Evolutionary conservation across 2,113 vertebrate genomes (phyloP), one percentile per base, ranked within the genome.

Genomic region (Morone saxatilis): DNA sequence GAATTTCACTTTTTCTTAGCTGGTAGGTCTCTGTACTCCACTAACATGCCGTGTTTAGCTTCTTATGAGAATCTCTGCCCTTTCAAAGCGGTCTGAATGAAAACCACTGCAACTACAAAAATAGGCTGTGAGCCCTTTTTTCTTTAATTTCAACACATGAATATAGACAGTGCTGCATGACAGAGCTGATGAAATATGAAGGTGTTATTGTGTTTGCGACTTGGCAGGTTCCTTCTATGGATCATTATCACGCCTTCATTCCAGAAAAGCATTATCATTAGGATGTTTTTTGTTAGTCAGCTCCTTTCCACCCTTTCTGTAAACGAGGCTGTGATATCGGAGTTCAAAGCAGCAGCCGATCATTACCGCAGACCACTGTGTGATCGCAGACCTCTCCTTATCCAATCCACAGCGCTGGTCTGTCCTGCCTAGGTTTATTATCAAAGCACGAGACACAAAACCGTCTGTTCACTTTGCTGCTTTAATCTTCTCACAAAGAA

Each of bases 261-360:
- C 41, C 9, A 36, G 36, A 69, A 67, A 81, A 71, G 45, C 22
- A 45, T 56, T 19, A 60, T 31, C 25, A 36, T 57, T 25, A 66
- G 50, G 57, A 40, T 70, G 72, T 7, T 60, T 65, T 70, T 71
- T 22, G 45, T 13, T 71, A 66, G 67, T 65, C 72, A 61, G 71
- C 84, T 62, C 57, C 40, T 14, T 54, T 67, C 65, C 78, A 53
- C 20, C 45, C 78, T 80, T 70, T 81, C 60, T 82, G 36, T 78
- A 65, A 82, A 85, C 1, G 0, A 84, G 38, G 65, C 71, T 75
- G 76, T 77, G 80, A 88, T 89, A 86, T 86, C 1, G 0, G 31
- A 87, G 70, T 89, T 86, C 77, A 87, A 89, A 86, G 91, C 67
- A 82, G 71, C 60, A 68, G 82, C 41, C 5, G 78, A 78, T 89